A percentile compares a stretch with the other conserved stretches of the same genome.
Conservation (phyloP, 1,140 invertebrate species). For the Acromyrmex charruanus region DNA sequence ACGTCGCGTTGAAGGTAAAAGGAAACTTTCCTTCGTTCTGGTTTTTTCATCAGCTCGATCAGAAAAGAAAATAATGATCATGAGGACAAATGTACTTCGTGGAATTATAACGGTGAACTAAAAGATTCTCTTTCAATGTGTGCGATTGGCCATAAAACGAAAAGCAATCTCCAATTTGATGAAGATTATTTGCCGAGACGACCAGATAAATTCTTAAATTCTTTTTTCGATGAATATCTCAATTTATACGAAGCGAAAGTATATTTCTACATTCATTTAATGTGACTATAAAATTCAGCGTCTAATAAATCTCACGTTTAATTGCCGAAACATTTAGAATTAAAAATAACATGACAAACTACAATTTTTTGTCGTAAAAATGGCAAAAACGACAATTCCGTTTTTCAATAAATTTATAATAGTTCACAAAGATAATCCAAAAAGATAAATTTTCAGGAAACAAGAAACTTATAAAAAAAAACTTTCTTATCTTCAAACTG, state of each 20-base stretch:
- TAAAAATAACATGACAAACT: neutral
- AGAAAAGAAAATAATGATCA: conserved; percentile 19
- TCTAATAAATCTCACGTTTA: neutral
- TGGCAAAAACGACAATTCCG: neutral
- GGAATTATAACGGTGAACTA: conserved; percentile 17
- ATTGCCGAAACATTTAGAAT: neutral
- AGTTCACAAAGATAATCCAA: no score
- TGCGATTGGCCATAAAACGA: neutral
- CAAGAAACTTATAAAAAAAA: no score
- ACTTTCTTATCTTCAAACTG: no score
- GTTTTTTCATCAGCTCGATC: neutral
- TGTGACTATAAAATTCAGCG: neutral
- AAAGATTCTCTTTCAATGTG: conserved; percentile 11
- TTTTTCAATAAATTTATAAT: no score
- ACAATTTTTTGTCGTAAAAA: neutral
- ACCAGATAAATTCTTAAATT: conserved; percentile 1
- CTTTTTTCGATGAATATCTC: neutral
- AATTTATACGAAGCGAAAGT: conserved; percentile 26
- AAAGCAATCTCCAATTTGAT: conserved; percentile 28
- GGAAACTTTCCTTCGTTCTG: neutral
- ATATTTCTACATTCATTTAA: neutral
- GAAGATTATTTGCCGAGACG: conserved; percentile 15
- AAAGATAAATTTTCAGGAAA: no score
- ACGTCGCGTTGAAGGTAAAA: neutral
- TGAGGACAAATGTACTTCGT: conserved; percentile 33